Base-by-base conservation (phyloP, 2,797 vertebrate species). In the Molothrus aeneus region DNA sequence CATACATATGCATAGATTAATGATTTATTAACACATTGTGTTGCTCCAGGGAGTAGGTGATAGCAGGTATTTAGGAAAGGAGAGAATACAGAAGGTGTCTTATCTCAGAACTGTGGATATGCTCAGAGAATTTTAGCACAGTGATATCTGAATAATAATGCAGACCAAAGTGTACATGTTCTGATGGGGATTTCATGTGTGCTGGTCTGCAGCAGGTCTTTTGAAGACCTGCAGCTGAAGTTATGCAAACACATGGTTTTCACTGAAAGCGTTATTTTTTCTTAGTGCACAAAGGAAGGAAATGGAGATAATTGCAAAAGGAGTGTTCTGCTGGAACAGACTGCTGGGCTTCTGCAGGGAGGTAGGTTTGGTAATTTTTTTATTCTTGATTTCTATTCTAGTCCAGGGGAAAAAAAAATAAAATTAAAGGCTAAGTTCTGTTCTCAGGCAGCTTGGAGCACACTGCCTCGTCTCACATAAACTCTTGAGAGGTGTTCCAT, bases 1-100 rank as follows among this genome's bases (percentile, higher is more conserved):
- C 13, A 8, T 32, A 9, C 10, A 36, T 12, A 18, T 14, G 15
- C 36, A 79, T 2, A 43, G 24, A 43, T 56, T 45, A 71, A 64
- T 7, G n/a, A 20, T 43, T 34, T 78, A 17, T 34, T 74, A 61
- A 42, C 7, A 8, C 3, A 4, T 45, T 45, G 24, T 0, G 2
- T 54, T 59, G 13, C 38, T 65, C 69, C 48, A 59, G 26, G 53
- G 32, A 32, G 13, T 6, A 53, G 45, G 26, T 6, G 5, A 42
- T 10, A 86, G 31, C 26, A 80, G 31, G 26, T 32, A 4, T 69
- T 78, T 53, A 57, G 61, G 69, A 65, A 74, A 88, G 26, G 10
- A n/a, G 25, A 50, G 25, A 84, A 68, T 19, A 68, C 45, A 60
- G 31, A 48, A 54, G 19, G 47, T 50, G 15, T 47, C 31, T 59